A percentile compares a stretch with the other conserved stretches of the same genome.
phyloP scores from a whole-genome alignment of 1,140 invertebrate species.

The Dendrolimus punctatus region DNA sequence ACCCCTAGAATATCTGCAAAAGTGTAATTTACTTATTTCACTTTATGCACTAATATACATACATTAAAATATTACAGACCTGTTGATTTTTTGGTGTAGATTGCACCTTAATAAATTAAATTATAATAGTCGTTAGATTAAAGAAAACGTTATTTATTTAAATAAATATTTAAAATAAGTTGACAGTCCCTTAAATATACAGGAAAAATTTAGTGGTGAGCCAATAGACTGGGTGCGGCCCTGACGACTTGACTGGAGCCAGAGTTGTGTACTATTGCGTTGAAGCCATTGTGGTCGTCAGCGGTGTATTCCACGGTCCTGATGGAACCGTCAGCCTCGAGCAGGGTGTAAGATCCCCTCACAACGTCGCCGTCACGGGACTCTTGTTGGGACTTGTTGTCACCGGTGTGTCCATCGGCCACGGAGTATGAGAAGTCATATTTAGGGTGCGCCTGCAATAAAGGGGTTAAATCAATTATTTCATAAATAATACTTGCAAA shows the following conservation, averaged over 20 bases:
- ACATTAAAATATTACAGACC: too few species aligned
- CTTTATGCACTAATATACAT: too few species aligned
- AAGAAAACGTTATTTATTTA: too few species aligned
- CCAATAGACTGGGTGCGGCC: slow-evolving; percentile 9
- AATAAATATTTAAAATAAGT: too few species aligned
- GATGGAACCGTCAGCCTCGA: slow-evolving; percentile 71
- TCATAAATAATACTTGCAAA: not conserved
- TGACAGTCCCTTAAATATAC: too few species aligned
- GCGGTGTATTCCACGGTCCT: slow-evolving; percentile 70
- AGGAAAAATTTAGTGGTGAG: too few species aligned
- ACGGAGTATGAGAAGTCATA: slow-evolving; percentile 71
- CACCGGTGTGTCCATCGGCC: slow-evolving; percentile 64
- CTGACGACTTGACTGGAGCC: slow-evolving; percentile 38
- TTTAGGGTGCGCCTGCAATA: slow-evolving; percentile 44
- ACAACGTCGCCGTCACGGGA: slow-evolving; percentile 67
- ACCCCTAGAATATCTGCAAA: too few species aligned
- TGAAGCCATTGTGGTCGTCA: slow-evolving; percentile 71
- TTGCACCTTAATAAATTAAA: too few species aligned
- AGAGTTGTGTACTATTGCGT: slow-evolving; percentile 72
- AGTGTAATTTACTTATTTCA: too few species aligned
- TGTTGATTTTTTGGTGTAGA: too few species aligned
- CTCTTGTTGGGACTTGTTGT: slow-evolving; percentile 70
- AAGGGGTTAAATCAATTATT: not conserved
- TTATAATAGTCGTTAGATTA: too few species aligned
- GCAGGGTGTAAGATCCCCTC: slow-evolving; percentile 71